Percentiles rank a stretch among this genome's conserved stretches.
Conservation (phyloP, 2,888 invertebrate species). For the Dinocampus coccinellae region DNA sequence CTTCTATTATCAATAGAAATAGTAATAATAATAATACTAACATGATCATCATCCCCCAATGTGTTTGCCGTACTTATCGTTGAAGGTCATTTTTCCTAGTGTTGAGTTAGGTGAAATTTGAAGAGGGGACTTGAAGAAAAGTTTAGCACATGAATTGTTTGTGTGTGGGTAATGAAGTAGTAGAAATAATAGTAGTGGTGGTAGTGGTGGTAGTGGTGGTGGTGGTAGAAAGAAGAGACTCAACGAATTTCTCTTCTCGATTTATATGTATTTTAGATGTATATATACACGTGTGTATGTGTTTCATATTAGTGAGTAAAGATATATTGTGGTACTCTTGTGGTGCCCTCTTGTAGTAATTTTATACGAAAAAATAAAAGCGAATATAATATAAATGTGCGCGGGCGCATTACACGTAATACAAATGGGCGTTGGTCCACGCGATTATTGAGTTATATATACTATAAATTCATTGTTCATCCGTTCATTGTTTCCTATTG, state of each 20-base stretch:
- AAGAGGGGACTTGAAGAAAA: conserved; percentile 10
- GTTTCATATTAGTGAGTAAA: not conserved
- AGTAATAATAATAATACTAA: too few species aligned
- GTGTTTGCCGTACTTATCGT: conserved; percentile 16
- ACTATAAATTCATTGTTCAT: conserved; percentile 24
- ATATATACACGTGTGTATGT: too few species aligned
- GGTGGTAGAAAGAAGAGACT: not conserved
- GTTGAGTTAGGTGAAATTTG: conserved; percentile 22
- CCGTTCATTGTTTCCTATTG: conserved; percentile 14
- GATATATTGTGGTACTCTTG: not conserved
- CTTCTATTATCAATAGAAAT: too few species aligned
- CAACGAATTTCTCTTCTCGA: not conserved
- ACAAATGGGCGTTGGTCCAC: conserved; percentile 30
- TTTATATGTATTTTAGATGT: too few species aligned
- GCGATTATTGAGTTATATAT: conserved; percentile 22
- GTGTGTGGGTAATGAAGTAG: not conserved
- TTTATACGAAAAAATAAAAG: not conserved
- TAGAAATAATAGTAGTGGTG: not conserved
- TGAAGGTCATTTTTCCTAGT: conserved; percentile 25
- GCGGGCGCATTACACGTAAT: conserved; percentile 4
- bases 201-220: too few species aligned
- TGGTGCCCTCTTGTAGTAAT: not conserved
- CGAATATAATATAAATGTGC: not conserved
- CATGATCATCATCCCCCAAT: not conserved
- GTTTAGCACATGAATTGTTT: not conserved